These are phyloP conservation scores for Macroglossus sobrinus DNA, from an alignment of 2,113 vertebrate species.

Conservation along the genomic window DNA sequence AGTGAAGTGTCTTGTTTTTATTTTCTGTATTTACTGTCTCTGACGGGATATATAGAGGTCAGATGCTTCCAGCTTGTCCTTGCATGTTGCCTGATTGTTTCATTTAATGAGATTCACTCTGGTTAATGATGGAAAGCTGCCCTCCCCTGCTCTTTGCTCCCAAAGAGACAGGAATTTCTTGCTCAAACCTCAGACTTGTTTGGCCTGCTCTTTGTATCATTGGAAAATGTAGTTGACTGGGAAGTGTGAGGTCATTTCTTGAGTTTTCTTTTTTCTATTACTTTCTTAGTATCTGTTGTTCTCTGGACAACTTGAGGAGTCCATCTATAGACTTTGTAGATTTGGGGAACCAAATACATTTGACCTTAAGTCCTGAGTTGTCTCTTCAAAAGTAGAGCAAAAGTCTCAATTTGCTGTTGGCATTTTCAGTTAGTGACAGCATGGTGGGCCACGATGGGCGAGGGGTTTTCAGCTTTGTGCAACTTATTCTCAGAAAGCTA, in stretches of 20 bases:
- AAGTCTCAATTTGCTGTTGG: not conserved
- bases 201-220: not conserved
- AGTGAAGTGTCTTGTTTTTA: not conserved
- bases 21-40: not conserved
- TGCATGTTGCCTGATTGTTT: not conserved
- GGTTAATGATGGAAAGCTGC: not conserved
- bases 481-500: not conserved
- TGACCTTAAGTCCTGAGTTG: not conserved
- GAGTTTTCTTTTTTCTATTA: not conserved
- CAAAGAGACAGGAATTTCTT: not conserved
- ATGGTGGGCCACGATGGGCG: not conserved
- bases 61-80: not conserved
- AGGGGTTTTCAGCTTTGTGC: not conserved
- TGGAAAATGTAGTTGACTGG: not conserved
- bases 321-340: not conserved
- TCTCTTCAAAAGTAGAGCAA: conserved; percentile 7
- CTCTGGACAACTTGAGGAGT: not conserved
- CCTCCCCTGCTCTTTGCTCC: not conserved
- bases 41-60: not conserved
- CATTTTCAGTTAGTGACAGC: not conserved
- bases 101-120: not conserved
- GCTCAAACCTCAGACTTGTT: not conserved
- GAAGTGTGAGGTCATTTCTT: conserved; percentile 5
- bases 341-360: not conserved
- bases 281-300: not conserved